phyloP scores from a whole-genome alignment of 2,113 vertebrate species.

The Tetrao urogallus region DNA sequence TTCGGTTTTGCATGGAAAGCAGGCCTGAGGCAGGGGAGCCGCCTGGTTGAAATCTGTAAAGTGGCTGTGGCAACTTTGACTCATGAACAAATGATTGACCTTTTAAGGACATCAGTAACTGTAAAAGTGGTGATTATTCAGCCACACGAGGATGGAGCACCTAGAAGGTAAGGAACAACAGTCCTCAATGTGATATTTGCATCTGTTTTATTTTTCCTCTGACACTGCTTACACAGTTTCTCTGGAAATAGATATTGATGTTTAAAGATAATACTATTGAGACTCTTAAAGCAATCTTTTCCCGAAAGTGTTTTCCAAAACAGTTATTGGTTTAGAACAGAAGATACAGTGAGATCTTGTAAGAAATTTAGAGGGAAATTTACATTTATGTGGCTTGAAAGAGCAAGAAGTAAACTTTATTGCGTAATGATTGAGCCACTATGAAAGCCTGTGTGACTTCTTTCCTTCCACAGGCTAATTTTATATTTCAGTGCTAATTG shows the following conservation, averaged over 20 bases:
- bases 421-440: not conserved
- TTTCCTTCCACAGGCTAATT: not conserved
- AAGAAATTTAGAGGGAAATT: not conserved
- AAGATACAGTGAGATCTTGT: not conserved
- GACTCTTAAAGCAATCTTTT: not conserved
- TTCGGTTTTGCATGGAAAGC: conserved; percentile 98
- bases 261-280: not conserved
- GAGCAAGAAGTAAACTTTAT: not conserved
- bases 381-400: not conserved
- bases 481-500: not conserved
- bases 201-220: not conserved
- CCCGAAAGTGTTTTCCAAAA: not conserved
- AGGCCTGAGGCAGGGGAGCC: conserved; percentile 92
- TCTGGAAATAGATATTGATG: not conserved
- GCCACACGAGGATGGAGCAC: conserved; percentile 91
- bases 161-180: conserved; percentile 84
- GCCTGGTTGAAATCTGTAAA: conserved; percentile 97
- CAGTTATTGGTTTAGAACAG: not conserved
- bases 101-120: conserved; percentile 90
- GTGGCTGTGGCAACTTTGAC: conserved; percentile 95
- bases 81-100: conserved; percentile 98
- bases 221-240: not conserved
- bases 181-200: not conserved
- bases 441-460: not conserved
- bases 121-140: conserved; percentile 98